These are phyloP conservation scores for Pterostichus madidus DNA, from an alignment of 2,888 invertebrate genomes.

Conservation along the genomic window DNA sequence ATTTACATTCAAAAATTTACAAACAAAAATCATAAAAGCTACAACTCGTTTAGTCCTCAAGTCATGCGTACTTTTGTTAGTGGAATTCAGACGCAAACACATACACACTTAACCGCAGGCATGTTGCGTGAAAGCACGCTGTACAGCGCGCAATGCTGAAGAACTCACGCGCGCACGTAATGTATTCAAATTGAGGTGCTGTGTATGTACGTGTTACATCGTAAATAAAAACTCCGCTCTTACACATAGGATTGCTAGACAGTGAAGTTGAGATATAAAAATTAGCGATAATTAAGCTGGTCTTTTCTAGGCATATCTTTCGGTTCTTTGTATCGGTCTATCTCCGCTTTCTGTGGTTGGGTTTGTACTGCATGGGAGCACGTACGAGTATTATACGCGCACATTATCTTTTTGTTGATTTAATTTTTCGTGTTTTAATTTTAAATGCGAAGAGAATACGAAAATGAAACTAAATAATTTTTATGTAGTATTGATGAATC, in stretches of 20 bases:
- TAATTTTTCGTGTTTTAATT: background rate
- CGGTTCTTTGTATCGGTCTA: conserved; percentile 11
- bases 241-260: background rate
- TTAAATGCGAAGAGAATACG: too few species aligned
- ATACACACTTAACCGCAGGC: conserved; percentile 1
- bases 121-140: background rate
- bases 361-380: background rate
- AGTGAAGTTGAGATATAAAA: conserved; percentile 34
- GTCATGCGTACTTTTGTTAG: conserved; percentile 14
- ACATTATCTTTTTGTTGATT: conserved; percentile 16
- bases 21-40: conserved; percentile 37
- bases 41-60: conserved; percentile 40
- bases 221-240: conserved; percentile 25
- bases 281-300: conserved; percentile 38
- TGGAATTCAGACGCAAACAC: conserved; percentile 8
- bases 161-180: conserved; percentile 14
- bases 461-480: too few species aligned
- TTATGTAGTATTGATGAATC: background rate
- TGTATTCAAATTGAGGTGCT: conserved; percentile 27
- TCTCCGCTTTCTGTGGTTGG: background rate
- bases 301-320: background rate
- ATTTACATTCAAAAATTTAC: background rate
- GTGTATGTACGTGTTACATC: conserved; percentile 38
- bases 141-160: background rate
- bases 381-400: conserved; percentile 2